Percentiles rank a stretch among this genome's conserved stretches.
Evolutionary conservation across 2,888 invertebrate species (phyloP).

Genomic region (Nebria brevicollis): DNA sequence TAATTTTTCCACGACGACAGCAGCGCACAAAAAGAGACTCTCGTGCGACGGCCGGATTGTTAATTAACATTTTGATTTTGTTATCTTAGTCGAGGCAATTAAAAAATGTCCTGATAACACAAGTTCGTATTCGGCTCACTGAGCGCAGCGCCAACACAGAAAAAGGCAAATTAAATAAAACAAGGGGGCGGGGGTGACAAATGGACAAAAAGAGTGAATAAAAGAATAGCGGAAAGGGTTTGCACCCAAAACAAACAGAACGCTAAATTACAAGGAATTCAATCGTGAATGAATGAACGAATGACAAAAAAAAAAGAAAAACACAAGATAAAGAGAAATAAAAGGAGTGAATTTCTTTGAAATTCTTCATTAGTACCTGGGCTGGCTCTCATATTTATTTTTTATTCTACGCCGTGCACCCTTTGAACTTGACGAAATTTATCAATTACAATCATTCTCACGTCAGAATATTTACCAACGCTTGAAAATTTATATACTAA

Average conservation of each 20-base stretch:
- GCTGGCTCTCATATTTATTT: neutral
- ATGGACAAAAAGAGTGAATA: neutral
- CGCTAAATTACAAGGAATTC: constrained; percentile 62
- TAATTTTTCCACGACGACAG: constrained; percentile 35
- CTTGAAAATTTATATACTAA: too few species aligned
- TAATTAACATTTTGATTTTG: constrained; percentile 65
- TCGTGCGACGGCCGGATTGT: constrained; percentile 55
- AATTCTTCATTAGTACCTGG: neutral
- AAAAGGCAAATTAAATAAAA: constrained; percentile 46
- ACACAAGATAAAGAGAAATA: constrained; percentile 39
- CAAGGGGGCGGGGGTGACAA: constrained; percentile 9
- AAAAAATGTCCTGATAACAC: constrained; percentile 62
- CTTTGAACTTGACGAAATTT: too few species aligned
- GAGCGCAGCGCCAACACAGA: constrained; percentile 16
- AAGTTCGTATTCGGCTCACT: constrained; percentile 53
- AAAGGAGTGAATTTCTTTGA: constrained; percentile 3
- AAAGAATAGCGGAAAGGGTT: constrained; percentile 54
- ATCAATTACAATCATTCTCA: too few species aligned
- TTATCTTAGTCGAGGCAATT: constrained; percentile 63
- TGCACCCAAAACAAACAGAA: constrained; percentile 59
- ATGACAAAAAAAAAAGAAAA: neutral
- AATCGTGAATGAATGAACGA: constrained; percentile 53
- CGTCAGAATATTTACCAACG: too few species aligned
- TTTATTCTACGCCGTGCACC: too few species aligned
- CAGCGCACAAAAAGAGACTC: neutral